Conservation (phyloP, 1,140 invertebrate species). For the Grapholita molesta region DNA sequence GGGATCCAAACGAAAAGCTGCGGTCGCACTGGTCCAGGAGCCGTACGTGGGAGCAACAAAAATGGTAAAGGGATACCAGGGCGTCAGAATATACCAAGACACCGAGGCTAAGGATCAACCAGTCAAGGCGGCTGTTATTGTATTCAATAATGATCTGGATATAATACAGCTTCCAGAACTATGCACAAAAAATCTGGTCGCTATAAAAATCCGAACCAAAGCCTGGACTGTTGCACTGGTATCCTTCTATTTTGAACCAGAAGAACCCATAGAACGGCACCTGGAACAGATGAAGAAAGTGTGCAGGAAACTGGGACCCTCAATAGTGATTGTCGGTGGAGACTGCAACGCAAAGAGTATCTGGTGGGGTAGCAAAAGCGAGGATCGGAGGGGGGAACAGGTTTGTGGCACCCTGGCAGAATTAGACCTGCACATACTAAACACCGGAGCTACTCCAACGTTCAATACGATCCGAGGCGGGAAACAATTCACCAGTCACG, state of each 20-base stretch:
- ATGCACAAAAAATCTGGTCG: too few relatives aligned
- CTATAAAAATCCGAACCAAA: too few relatives aligned
- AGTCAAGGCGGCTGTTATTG: slow-evolving; percentile 21
- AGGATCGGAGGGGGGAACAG: slow-evolving; percentile 24
- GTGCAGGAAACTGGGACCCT: neutral
- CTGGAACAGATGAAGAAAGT: slow-evolving; percentile 18
- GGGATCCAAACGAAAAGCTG: neutral
- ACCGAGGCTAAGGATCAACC: neutral
- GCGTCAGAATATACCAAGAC: slow-evolving; percentile 19
- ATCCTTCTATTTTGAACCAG: slow-evolving; percentile 13
- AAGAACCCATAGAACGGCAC: slow-evolving; percentile 16
- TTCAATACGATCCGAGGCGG: slow-evolving; percentile 28
- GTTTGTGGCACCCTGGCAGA: slow-evolving; percentile 16
- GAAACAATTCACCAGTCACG: slow-evolving; percentile 23
- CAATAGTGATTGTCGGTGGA: slow-evolving; percentile 22
- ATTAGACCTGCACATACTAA: slow-evolving; percentile 26
- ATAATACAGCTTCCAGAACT: neutral
- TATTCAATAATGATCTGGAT: slow-evolving; percentile 15
- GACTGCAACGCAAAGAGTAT: slow-evolving; percentile 28
- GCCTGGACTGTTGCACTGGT: too few relatives aligned
- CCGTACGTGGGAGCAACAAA: too few relatives aligned
- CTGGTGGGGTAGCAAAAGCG: slow-evolving; percentile 27
- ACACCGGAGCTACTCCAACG: slow-evolving; percentile 27
- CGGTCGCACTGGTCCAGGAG: neutral
- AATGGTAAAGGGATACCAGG: neutral